Base-by-base conservation (phyloP, 1,140 invertebrate genomes). In the Tribolium madens region DNA sequence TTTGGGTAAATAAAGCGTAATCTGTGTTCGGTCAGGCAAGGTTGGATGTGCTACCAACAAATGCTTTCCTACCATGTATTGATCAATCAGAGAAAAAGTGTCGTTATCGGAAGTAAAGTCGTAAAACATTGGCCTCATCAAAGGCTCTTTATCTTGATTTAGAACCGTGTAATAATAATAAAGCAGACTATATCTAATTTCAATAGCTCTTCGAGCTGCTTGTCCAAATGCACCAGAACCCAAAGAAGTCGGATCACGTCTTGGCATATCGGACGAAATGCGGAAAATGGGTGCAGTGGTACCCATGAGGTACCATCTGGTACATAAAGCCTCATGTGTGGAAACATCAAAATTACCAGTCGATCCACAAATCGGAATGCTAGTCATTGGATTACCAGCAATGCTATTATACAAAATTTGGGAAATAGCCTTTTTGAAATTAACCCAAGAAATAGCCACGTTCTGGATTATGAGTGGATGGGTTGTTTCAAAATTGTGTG, bases 71-170 rank as follows among this genome's bases (percentile, higher is more conserved):
- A 86, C 78, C 79, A 83, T 84, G 57, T 84, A 86, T 60, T 86
- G 84, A 6, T 83, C 78, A 15, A 84, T 81, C 14, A 86, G 69
- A 9, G 36, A 33, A 21, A 81, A 81, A 13, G 84, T 83, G 0
- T 79, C 50, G 3, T 79, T 78, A 64, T 84, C 81, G 9, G 80
- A 31, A 12, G 80, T 76, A 76, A 85, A 86, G 74, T 86, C 81
- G 69, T 83, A 86, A 78, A 84, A 86, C 84, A 86, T 85, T n/a
- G 85, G 84, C 47, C 84, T 78, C n/a, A 85, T 53, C 5, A 86
- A 17, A 13, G 83, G 83, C 69, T 80, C 79, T 1, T 76, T 73
- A 7, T 42, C 36, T 1, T 71, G 76, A 21, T 68, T 77, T n/a
- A 86, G 36, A 13, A 84, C 70, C 5, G 81, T 83, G 69, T 82